Base-by-base conservation (phyloP, 1,140 invertebrate species). In the Antheraea mylitta region DNA sequence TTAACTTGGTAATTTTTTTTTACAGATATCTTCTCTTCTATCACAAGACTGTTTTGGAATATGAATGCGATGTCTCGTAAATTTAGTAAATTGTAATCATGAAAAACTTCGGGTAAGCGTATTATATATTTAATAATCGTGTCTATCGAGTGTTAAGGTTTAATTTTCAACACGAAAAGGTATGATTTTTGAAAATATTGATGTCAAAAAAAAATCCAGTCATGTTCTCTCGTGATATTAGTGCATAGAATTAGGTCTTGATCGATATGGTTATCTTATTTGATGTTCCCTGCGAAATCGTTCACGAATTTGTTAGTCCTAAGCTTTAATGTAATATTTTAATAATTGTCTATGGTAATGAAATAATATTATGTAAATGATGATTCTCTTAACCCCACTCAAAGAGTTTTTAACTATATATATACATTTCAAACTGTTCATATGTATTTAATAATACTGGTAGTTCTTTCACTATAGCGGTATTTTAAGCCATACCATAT, bases 1-100 rank as follows among this genome's bases (percentile, higher is more conserved):
- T 9, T 42, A 42, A 60, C 30, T 61, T 61, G 11, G 2, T 53
- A 16, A n/a, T 45, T 64, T 73, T 78, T 77, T 70, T 66, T 94
- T 94, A 59, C 94, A 97, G 97, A 74, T 98, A 98, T 93, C 94
- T 98, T 64, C 94, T 98, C 61, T 98, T 98, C 93, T 98, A 98
- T 90, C 98, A 98, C 93, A 98, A 98, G 91, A 96, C 97, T 88
- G 95, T 97, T 69, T 90, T 98, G 87, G 96, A 97, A 82, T 98
- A 97, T 83, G 96, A 94, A 63, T 89, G 85, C 66, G 87, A 91
- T 10, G 78, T 82, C 36, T 68, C 67, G 10, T 70, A 75, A 58
- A 61, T 18, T n/a, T 30, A 48, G 37, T 53, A n/a, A 53, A 16
- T 53, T 16, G 38, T 42, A 9, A 8, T 42, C 38, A 42, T 42